A percentile compares a stretch with the other conserved stretches of the same genome.
These are phyloP conservation scores for Pygoscelis adeliae DNA, from an alignment of 2,113 vertebrate genomes.

Conservation along the genomic window DNA sequence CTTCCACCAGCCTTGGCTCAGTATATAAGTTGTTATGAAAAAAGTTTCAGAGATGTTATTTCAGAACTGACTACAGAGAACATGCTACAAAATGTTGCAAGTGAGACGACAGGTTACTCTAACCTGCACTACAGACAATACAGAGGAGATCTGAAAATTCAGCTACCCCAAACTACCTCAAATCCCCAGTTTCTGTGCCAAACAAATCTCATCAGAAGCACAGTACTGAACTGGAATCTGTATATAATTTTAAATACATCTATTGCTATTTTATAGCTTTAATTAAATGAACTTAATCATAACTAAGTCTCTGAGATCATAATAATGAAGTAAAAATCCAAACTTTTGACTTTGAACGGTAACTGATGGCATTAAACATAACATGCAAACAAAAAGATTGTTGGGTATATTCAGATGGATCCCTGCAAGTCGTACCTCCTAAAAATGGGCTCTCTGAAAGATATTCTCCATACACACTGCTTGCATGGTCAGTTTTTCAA, in stretches of 20 bases:
- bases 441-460: not conserved
- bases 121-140: not conserved
- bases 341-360: not conserved
- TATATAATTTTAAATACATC: not conserved
- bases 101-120: not conserved
- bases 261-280: not conserved
- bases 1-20: not conserved
- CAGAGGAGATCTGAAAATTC: not conserved
- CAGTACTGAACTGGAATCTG: not conserved
- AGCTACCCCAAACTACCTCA: not conserved
- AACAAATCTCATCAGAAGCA: not conserved
- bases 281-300: not conserved
- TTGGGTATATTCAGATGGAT: not conserved
- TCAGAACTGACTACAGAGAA: not conserved
- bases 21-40: not conserved
- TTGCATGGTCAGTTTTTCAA: not conserved
- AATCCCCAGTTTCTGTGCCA: not conserved
- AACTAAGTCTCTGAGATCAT: not conserved
- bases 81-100: not conserved
- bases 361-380: not conserved
- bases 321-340: not conserved
- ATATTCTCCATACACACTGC: not conserved
- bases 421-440: not conserved
- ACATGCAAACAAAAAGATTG: not conserved
- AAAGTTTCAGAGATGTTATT: not conserved